Conservation (phyloP, 2,113 vertebrate species). For the Brienomyrus longianalis region DNA sequence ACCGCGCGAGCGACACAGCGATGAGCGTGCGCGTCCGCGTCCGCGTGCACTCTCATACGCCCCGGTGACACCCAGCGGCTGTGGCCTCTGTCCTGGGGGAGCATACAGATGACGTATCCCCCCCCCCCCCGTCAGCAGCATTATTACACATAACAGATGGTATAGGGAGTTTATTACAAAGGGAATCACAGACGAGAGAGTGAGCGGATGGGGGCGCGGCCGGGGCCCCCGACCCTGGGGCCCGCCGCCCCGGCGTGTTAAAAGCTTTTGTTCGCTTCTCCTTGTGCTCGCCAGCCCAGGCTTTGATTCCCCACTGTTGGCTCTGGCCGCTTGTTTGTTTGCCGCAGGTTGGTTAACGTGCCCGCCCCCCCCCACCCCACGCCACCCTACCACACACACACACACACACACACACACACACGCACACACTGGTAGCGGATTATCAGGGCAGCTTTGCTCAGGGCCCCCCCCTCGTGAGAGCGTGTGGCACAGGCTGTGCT, state of each 20-base stretch:
- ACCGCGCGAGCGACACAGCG: not conserved
- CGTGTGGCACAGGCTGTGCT: conserved; percentile 29
- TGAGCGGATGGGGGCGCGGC: conserved; percentile 4
- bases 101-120: not conserved
- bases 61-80: not conserved
- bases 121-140: conserved; percentile 30
- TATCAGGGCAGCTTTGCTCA: conserved; percentile 22
- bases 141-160: conserved; percentile 40
- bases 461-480: conserved; percentile 24
- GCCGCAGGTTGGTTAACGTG: not conserved
- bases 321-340: conserved; percentile 10
- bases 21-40: not conserved
- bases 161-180: conserved; percentile 38
- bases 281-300: not conserved
- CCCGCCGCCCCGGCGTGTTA: conserved; percentile 27
- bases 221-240: conserved; percentile 20
- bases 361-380: not conserved
- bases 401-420: not conserved
- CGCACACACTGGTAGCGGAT: conserved; percentile 16
- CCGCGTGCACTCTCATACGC: not conserved
- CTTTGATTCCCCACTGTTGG: conserved; percentile 25
- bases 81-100: conserved; percentile 7
- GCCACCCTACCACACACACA: not conserved
- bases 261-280: conserved; percentile 31
- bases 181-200: conserved; percentile 7